Percentiles rank a stretch among this genome's conserved stretches.
Conservation (phyloP, 2,797 vertebrate species). For the Tragelaphus eurycerus region DNA sequence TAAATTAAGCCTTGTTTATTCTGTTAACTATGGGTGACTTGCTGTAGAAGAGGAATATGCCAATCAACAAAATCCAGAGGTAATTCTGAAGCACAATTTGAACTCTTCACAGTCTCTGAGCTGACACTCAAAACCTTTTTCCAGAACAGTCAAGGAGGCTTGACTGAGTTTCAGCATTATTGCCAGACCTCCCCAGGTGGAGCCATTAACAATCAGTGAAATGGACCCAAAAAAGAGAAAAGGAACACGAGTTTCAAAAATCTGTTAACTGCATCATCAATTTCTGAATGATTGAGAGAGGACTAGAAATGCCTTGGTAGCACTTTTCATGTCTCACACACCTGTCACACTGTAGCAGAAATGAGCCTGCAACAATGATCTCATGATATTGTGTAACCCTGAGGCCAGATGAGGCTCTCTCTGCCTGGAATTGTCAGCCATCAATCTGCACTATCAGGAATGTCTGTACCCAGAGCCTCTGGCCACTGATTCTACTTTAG, state of each 20-base stretch:
- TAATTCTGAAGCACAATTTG: neutral
- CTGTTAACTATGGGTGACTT: neutral
- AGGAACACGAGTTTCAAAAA: conserved; percentile 30
- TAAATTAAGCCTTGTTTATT: conserved; percentile 35
- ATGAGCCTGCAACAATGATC: neutral
- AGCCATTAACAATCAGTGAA: conserved; percentile 57
- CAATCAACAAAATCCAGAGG: conserved; percentile 33
- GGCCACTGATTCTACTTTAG: conserved; percentile 64
- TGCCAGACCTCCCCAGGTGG: neutral
- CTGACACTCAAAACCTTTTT: neutral
- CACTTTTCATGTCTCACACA: neutral
- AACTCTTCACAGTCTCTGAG: neutral
- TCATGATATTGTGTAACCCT: neutral
- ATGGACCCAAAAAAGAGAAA: conserved; percentile 39
- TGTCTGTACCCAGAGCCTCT: conserved; percentile 30
- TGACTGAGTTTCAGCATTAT: conserved; percentile 47
- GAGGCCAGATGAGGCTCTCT: neutral
- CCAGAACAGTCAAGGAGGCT: neutral
- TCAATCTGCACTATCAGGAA: conserved; percentile 58
- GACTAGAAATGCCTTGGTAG: neutral
- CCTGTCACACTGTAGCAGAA: neutral
- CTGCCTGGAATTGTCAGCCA: neutral
- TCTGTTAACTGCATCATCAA: neutral
- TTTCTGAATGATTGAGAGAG: neutral
- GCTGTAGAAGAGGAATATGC: neutral